These are phyloP conservation scores for Amphipoea lucens DNA, from an alignment of 2,888 invertebrate species.

Conservation along the genomic window DNA sequence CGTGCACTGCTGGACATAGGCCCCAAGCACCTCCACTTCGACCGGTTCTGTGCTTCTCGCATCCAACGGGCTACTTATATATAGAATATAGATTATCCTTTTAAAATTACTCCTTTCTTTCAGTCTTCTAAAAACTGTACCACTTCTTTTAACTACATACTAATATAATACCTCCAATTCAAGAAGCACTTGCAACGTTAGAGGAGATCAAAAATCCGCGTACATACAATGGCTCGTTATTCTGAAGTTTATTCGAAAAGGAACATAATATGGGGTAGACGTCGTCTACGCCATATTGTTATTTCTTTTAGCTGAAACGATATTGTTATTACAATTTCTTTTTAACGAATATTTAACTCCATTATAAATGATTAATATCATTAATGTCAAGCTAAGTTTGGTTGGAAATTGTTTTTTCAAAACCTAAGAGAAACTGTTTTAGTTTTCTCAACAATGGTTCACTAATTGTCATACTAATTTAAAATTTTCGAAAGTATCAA, in stretches of 20 bases:
- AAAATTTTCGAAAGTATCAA: too few relatives aligned
- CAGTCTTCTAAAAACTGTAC: background rate
- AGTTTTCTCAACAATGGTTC: background rate
- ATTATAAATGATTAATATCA: too few relatives aligned
- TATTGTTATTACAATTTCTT: background rate
- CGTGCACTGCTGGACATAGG: too few relatives aligned
- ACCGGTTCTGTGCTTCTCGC: too few relatives aligned
- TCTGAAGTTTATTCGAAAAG: background rate
- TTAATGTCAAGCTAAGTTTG: background rate
- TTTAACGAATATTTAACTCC: background rate
- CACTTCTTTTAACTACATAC: background rate
- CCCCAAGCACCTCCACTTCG: too few relatives aligned
- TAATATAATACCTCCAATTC: background rate
- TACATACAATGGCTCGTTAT: constrained; percentile 2
- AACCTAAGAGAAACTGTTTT: background rate
- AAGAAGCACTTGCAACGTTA: background rate
- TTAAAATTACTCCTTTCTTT: too few relatives aligned
- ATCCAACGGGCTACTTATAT: too few relatives aligned
- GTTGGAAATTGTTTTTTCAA: too few relatives aligned
- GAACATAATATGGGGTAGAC: background rate
- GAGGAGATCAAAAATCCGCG: background rate
- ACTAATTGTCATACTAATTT: background rate
- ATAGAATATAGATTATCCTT: too few relatives aligned
- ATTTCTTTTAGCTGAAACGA: constrained; percentile 3
- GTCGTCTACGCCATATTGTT: background rate